Evolutionary conservation across 2,888 invertebrate genomes (phyloP).

Genomic region (Tubulanus polymorphus): DNA sequence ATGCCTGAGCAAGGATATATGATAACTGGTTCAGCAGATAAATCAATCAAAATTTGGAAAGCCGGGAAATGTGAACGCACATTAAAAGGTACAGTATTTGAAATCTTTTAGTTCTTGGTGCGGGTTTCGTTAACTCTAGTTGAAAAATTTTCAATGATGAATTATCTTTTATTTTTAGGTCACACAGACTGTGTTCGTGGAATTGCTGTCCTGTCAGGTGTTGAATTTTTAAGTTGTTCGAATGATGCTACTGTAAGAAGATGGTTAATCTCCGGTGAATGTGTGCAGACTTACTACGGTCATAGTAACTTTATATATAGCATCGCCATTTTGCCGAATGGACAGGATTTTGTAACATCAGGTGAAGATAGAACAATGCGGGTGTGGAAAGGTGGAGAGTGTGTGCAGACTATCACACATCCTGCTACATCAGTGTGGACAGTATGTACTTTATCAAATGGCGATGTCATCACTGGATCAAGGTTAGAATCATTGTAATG

Average conservation of each 20-base stretch:
- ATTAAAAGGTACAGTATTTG: slow-evolving; percentile 60
- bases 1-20: slow-evolving; percentile 56
- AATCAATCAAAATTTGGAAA: slow-evolving; percentile 79
- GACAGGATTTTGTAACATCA: slow-evolving; percentile 70
- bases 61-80: slow-evolving; percentile 65
- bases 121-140: neutral
- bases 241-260: slow-evolving; percentile 85
- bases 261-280: slow-evolving; percentile 78
- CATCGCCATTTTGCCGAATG: slow-evolving; percentile 53
- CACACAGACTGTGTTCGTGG: slow-evolving; percentile 91
- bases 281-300: slow-evolving; percentile 63
- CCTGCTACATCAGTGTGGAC: slow-evolving; percentile 90
- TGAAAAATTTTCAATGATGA: neutral
- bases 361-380: slow-evolving; percentile 85
- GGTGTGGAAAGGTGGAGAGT: slow-evolving; percentile 65
- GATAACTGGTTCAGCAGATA: slow-evolving; percentile 90
- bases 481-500: slow-evolving; percentile 55
- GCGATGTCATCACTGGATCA: slow-evolving; percentile 82
- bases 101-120: neutral
- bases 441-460: slow-evolving; percentile 74
- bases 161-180: slow-evolving; percentile 57
- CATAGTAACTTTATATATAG: slow-evolving; percentile 85
- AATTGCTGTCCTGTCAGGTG: slow-evolving; percentile 63
- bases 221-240: slow-evolving; percentile 78
- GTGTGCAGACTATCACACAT: slow-evolving; percentile 64